phyloP scores from a whole-genome alignment of 2,113 vertebrate genomes.

The Trochalopteron elliotii region DNA sequence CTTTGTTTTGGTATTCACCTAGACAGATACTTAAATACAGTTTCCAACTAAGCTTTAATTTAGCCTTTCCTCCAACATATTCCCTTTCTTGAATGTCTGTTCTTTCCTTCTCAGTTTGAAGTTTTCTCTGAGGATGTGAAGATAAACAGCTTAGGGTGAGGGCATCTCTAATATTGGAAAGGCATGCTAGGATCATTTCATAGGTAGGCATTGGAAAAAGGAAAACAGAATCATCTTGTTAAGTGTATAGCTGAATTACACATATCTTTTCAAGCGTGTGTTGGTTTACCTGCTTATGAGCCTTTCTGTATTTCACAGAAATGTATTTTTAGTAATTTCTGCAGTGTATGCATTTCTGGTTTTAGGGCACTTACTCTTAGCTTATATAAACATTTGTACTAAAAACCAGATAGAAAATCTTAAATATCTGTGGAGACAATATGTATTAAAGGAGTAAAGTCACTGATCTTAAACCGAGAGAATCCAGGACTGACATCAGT shows the following conservation, averaged over 20 bases:
- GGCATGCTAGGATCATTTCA: neutral
- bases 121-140: constrained; percentile 49
- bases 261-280: neutral
- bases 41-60: constrained; percentile 50
- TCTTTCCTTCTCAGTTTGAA: neutral
- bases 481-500: neutral
- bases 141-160: constrained; percentile 38
- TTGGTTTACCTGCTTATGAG: neutral
- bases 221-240: neutral
- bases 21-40: constrained; percentile 20
- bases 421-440: neutral
- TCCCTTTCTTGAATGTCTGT: neutral
- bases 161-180: neutral
- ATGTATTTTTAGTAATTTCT: neutral
- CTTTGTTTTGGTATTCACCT: constrained; percentile 56
- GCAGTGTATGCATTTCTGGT: neutral
- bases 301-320: neutral
- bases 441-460: neutral
- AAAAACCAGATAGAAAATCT: neutral
- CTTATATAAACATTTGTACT: neutral
- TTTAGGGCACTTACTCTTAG: neutral
- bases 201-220: neutral
- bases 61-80: neutral
- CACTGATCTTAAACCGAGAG: neutral
- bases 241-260: neutral